Conservation (phyloP, 2,888 invertebrate species). For the Lymantria dispar region DNA sequence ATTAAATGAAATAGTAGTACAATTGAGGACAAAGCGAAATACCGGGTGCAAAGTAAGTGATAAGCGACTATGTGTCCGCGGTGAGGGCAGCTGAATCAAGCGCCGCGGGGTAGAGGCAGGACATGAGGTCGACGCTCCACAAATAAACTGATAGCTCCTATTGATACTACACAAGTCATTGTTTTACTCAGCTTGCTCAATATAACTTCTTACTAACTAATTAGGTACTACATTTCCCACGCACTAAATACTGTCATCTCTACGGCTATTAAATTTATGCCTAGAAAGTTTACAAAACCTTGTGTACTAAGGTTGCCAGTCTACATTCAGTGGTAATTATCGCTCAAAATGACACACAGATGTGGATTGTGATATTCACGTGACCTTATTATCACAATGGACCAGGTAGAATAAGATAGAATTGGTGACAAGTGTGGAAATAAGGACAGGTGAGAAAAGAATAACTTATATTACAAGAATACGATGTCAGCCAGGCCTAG, state of each 20-base stretch:
- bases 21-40: slow-evolving; percentile 61
- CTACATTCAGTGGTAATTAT: too few species aligned
- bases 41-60: slow-evolving; percentile 51
- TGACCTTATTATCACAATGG: too few species aligned
- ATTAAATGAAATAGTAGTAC: slow-evolving; percentile 14
- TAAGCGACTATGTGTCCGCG: slow-evolving; percentile 36
- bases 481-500: too few species aligned
- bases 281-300: background rate
- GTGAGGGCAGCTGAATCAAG: slow-evolving; percentile 18
- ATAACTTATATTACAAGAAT: too few species aligned
- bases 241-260: slow-evolving; percentile 3
- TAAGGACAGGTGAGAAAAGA: too few species aligned
- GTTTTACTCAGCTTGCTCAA: slow-evolving; percentile 27
- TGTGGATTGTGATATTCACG: too few species aligned
- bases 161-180: slow-evolving; percentile 62
- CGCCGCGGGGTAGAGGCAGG: slow-evolving; percentile 23
- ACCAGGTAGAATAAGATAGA: too few species aligned
- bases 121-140: slow-evolving; percentile 59
- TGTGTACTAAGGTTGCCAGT: background rate
- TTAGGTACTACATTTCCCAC: slow-evolving; percentile 5
- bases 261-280: background rate
- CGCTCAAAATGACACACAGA: too few species aligned
- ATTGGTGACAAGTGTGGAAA: too few species aligned
- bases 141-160: slow-evolving; percentile 68
- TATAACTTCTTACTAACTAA: slow-evolving; percentile 6